Evolutionary conservation across 2,797 vertebrate species (phyloP), one percentile per base, ranked within the genome.

Genomic region (Sebastes hubbsi): DNA sequence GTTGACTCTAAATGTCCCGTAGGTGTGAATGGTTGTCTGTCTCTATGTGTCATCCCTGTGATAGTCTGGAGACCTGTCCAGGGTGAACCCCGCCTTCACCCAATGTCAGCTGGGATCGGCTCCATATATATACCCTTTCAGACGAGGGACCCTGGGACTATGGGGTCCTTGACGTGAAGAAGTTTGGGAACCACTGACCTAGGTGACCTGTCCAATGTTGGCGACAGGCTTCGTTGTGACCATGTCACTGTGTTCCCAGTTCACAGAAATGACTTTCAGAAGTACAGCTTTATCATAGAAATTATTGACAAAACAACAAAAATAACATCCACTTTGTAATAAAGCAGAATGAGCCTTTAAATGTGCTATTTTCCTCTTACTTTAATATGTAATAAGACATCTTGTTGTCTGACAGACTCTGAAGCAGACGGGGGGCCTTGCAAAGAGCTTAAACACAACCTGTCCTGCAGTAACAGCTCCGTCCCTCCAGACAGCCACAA

Each of bases 401-500:
- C 34, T n/a, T 14, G 42, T 34, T 66, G 66, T 52, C 32, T 55
- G 59, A 4, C 5, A 16, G 27, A 63, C n/a, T 66, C 18, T 65
- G 34, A 11, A 38, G 49, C 59, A 49, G 67, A 30, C 16, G 0
- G 9, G 32, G 13, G 18, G 42, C 34, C 42, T 67, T 32, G 6
- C 24, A 49, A 22, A 30, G 58, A 46, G 25, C 65, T 69, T 24
- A 38, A 63, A 67, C 34, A 11, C 27, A 54, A 32, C 24, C 54
- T 72, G 62, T 29, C 24, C 55, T 75, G 62, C 55, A 73, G 59
- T 14, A 74, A 36, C 6, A 61, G 0, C 58, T 54, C 76, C 49
- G 7, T 27, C 22, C 16, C 69, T 64, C 14, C 27, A 78, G 71
- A 72, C 80, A 59, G 68, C 67, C 67, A n/a, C 81, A 81, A 77